Evolutionary conservation across 2,888 invertebrate genomes (phyloP), one percentile per base, ranked within the genome.

Genomic region (Platycheirus rosarum): DNA sequence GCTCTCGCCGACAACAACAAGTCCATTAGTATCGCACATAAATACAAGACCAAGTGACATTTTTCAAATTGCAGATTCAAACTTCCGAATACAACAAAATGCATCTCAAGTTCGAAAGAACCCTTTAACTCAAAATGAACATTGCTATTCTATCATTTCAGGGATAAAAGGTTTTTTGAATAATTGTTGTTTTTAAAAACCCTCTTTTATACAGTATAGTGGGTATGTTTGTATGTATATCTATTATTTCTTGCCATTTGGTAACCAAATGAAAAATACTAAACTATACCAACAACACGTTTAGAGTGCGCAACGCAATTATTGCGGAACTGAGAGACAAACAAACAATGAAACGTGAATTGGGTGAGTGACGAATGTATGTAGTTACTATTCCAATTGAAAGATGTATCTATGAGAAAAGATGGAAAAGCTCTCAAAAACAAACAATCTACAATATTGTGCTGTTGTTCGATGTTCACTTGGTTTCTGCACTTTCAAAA

Each of bases 251-350:
- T 57, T 32, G 35, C 44, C 63, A 55, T 65, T 80, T 70, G 60
- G 13, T 44, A 44, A 51, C 32, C 79, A 70, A 70, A 60, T 32
- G 57, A 80, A 70, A n/a, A n/a, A n/a, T n/a, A n/a, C n/a, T n/a
- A n/a, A n/a, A n/a, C 63, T 63, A 49, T 55, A 60, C 26, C 57
- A 60, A 60, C 26, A 60, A 60, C 16, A 35, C 53, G 57, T 70
- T 48, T 60, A 75, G 69, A 80, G 80, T 66, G 80, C 80, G 75
- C 80, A 80, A 70, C 80, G 80, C 60, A 80, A 60, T 70, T 65
- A 80, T 49, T 53, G 44, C 57, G 32, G 55, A 69, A 80, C 44
- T 75, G 80, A 80, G 75, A 80, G 80, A 66, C 75, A 80, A 80
- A 80, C 80, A 80, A 80, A 80, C 75, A 80, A 80, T 65, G 75